These are phyloP conservation scores for Idaea straminata DNA, from an alignment of 2,888 invertebrate species.

Conservation along the genomic window DNA sequence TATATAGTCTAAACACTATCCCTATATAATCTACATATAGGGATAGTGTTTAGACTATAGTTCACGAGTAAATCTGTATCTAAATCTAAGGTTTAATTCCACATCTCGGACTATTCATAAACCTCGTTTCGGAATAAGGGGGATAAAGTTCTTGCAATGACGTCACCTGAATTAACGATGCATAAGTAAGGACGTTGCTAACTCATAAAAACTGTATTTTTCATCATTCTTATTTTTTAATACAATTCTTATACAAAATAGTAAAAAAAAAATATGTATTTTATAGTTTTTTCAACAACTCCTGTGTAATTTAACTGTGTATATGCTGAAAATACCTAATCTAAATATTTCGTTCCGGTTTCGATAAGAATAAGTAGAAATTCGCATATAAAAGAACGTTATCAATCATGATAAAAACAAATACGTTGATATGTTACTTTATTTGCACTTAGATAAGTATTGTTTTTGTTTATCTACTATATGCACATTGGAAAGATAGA, in stretches of 20 bases:
- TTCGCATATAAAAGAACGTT: neutral
- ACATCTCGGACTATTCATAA: no score
- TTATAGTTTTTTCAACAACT: neutral
- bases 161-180: slow-evolving; percentile 40
- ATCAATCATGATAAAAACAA: neutral
- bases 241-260: neutral
- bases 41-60: no score
- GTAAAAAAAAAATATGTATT: neutral
- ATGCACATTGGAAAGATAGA: neutral
- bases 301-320: neutral
- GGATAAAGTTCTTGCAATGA: slow-evolving; percentile 40
- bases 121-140: no score
- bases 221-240: no score
- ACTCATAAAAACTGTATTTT: slow-evolving; percentile 7
- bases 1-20: no score
- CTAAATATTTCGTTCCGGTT: slow-evolving; percentile 1
- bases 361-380: neutral
- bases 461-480: neutral
- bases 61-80: no score
- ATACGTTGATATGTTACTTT: neutral
- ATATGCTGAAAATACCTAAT: neutral
- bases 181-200: slow-evolving; percentile 17
- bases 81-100: no score
- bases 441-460: neutral
- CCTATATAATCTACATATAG: no score